phyloP scores from a whole-genome alignment of 2,888 invertebrate species.

The Caenorhabditis sp. region DNA sequence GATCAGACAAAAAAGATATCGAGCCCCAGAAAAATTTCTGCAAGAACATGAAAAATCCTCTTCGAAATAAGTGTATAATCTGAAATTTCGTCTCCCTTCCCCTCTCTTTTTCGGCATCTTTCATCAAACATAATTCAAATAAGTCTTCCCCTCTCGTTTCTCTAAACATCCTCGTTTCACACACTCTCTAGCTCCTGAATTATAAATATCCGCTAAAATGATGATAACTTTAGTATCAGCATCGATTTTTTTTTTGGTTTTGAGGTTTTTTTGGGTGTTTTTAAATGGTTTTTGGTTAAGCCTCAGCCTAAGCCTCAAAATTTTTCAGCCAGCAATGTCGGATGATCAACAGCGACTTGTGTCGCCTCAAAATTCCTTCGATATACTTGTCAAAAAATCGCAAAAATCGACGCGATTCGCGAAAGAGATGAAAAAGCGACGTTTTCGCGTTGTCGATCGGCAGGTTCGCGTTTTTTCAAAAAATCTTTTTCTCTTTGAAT shows the following conservation, averaged over 20 bases:
- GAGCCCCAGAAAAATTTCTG: too few relatives aligned
- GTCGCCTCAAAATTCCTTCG: not conserved
- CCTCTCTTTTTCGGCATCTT: not conserved
- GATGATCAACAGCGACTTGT: not conserved
- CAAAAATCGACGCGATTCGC: not conserved
- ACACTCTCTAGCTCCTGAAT: not conserved
- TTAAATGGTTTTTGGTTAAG: too few relatives aligned
- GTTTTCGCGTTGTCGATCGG: slow-evolving; percentile 7
- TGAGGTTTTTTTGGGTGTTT: too few relatives aligned
- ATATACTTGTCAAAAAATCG: not conserved
- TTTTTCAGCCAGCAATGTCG: not conserved
- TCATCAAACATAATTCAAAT: not conserved
- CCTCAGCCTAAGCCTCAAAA: too few relatives aligned
- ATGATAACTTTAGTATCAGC: not conserved
- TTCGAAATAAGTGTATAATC: not conserved
- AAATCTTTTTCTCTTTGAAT: not conserved
- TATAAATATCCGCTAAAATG: not conserved
- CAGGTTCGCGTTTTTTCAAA: not conserved
- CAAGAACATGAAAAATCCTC: too few relatives aligned
- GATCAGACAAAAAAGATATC: too few relatives aligned
- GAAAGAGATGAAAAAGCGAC: slow-evolving; percentile 4
- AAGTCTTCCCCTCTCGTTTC: not conserved
- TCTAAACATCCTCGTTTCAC: not conserved
- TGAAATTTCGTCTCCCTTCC: not conserved
- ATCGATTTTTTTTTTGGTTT: not conserved